Base-by-base conservation (phyloP, 2,113 vertebrate genomes). In the Cercopithecus mona region DNA sequence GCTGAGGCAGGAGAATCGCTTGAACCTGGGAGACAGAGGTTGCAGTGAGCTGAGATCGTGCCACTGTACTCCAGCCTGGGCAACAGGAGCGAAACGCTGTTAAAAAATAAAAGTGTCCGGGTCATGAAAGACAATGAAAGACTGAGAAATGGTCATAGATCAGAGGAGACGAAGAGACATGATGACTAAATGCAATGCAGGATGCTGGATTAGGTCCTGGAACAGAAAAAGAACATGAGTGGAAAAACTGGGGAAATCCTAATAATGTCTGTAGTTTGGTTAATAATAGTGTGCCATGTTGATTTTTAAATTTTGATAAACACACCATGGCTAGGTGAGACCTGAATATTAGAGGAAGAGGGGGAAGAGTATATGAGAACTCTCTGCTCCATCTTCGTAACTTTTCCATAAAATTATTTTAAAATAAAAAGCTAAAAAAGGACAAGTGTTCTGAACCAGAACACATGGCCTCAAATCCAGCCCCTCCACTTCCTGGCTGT, bases 181-280 rank as follows among this genome's bases (percentile, higher is more conserved):
- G 25, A 16, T 0, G 14, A 12, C 40, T 35, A n/a, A 64, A 6
- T 4, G 38, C 48, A 3, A 4, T 0, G 17, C 9, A 22, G 82
- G 72, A 1, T 16, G 59, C 52, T 17, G 85, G 66, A 6, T 14
- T 75, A 22, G 30, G 40, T 22, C 45, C 43, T 7, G 57, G 45
- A 76, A 57, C 32, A 38, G 87, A n/a, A 11, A 78, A 85, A 38
- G 6, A 78, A 5, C 48, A 0, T 30, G 22, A 0, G 5, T 27
- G 35, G 64, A 48, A 73, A 96, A 73, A 6, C 2, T 0, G 78
- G 48, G 23, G 68, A 25, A 57, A 27, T n/a, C 35, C 0, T 2
- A n/a, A 5, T 17, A 8, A 4, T 17, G 16, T 25, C 72, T 95
- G 3, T 43, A 16, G 72, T 61, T 79, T 30, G 66, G 50, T 52